Base-by-base conservation (phyloP, 2,113 vertebrate species). In the Mandrillus leucophaeus region DNA sequence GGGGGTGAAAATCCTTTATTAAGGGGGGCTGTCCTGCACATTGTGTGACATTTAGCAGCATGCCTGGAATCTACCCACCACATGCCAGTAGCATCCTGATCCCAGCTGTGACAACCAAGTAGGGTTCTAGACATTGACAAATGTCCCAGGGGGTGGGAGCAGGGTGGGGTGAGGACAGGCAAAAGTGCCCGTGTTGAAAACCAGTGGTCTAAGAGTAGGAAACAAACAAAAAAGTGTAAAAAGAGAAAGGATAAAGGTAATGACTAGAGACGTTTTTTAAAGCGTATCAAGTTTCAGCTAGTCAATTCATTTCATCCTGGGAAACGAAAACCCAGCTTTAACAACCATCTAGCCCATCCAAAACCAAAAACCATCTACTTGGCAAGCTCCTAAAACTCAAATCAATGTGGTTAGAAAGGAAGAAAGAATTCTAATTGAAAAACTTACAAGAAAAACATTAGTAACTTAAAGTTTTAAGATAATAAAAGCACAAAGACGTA, bases 351-450 rank as follows among this genome's bases (percentile, higher is more conserved):
- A 38, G 59, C 30, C 75, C 79, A 55, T 16, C 78, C 93, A 87
- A 93, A 92, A 73, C 78, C 68, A 66, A 96, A 91, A 3, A 22
- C 75, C 5, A 4, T 92, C 80, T 91, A 86, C 43, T 73, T 94
- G 55, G n/a, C 84, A 92, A 79, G 78, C 50, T 84, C 87, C 94
- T 92, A 52, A 88, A 79, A 32, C 18, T 52, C 92, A 59, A 82
- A 78, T 35, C 72, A 59, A 38, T 52, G 32, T 68, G 88, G 59
- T 73, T 45, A 95, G 64, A 81, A 86, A 90, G 38, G n/a, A 88
- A 83, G 80, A 70, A 90, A 40, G 50, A 94, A 86, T 70, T 81
- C 52, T 88, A 93, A 85, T 0, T 78, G 93, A 66, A 88, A 96
- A 94, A 88, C 35, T 79, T 59, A 95, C 8, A 76, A 88, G 14